A percentile compares a stretch with the other conserved stretches of the same genome.
Evolutionary conservation across 2,888 invertebrate genomes (phyloP).

Genomic region (Cephus sareptanus): DNA sequence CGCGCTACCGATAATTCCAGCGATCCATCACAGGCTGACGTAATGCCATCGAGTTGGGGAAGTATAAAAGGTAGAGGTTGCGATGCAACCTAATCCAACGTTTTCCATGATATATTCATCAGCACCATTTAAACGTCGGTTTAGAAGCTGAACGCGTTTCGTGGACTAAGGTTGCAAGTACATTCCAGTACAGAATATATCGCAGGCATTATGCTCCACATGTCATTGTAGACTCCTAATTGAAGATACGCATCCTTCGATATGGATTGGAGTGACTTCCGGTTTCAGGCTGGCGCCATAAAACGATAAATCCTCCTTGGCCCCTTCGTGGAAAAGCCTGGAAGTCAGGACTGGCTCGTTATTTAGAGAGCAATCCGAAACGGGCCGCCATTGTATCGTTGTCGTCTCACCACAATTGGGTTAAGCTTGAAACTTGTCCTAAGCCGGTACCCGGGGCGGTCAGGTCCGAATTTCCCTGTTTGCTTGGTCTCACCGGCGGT

Average conservation of each 20-base stretch:
- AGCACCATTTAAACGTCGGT: conserved; percentile 26
- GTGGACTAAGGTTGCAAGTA: too few species aligned
- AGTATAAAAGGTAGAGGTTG: not conserved
- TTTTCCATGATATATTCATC: not conserved
- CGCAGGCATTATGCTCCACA: too few species aligned
- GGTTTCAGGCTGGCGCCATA: not conserved
- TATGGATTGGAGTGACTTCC: not conserved
- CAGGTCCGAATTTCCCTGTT: conserved; percentile 37
- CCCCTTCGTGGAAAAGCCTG: conserved; percentile 22
- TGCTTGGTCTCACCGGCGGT: conserved; percentile 7
- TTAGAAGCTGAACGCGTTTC: too few species aligned
- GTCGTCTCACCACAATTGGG: conserved; percentile 49
- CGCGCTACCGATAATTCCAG: conserved; percentile 49
- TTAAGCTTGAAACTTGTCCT: conserved; percentile 45
- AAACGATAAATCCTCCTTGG: not conserved
- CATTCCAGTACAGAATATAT: too few species aligned
- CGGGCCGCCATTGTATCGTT: conserved; percentile 39
- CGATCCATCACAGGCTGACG: conserved; percentile 51
- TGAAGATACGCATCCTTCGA: too few species aligned
- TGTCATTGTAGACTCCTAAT: too few species aligned
- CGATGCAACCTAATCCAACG: not conserved
- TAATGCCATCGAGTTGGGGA: conserved; percentile 20
- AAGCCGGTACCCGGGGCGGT: conserved; percentile 29
- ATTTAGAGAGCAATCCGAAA: conserved; percentile 38
- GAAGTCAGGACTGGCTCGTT: conserved; percentile 30